These are phyloP conservation scores for Aquatica leii DNA, from an alignment of 2,888 invertebrate species.

Conservation along the genomic window DNA sequence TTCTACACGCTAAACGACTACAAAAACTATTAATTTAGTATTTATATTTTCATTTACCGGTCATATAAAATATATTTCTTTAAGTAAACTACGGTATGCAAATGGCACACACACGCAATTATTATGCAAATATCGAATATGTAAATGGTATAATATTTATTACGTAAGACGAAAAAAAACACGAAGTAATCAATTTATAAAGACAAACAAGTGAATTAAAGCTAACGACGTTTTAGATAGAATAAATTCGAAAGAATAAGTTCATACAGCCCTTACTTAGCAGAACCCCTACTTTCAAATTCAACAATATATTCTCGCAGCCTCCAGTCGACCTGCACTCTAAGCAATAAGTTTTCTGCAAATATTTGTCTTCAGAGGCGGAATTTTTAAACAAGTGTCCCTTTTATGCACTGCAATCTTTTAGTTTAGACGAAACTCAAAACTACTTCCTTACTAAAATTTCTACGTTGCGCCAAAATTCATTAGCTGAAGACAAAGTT, in stretches of 20 bases:
- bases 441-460: slow-evolving; percentile 8
- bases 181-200: slow-evolving; percentile 11
- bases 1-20: slow-evolving; percentile 52
- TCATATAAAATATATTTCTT: slow-evolving; percentile 8
- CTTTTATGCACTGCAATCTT: slow-evolving; percentile 32
- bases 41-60: slow-evolving; percentile 21
- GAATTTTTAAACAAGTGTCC: slow-evolving; percentile 46
- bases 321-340: slow-evolving; percentile 44
- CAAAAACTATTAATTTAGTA: slow-evolving; percentile 33
- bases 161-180: neutral
- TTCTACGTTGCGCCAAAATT: too few relatives aligned
- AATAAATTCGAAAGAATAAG: slow-evolving; percentile 14
- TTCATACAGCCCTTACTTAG: slow-evolving; percentile 12
- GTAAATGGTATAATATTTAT: slow-evolving; percentile 2
- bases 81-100: neutral
- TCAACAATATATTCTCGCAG: slow-evolving; percentile 24
- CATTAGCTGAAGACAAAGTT: too few relatives aligned
- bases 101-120: neutral
- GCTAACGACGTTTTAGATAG: slow-evolving; percentile 10
- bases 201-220: slow-evolving; percentile 21
- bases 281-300: slow-evolving; percentile 26
- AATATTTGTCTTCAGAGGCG: slow-evolving; percentile 50
- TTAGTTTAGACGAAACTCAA: slow-evolving; percentile 13
- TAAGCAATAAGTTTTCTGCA: slow-evolving; percentile 51
- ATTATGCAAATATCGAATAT: neutral